Percentiles rank a stretch among this genome's conserved stretches.
These are phyloP conservation scores for Dryobotodes eremita DNA, from an alignment of 2,888 invertebrate species.

Conservation along the genomic window DNA sequence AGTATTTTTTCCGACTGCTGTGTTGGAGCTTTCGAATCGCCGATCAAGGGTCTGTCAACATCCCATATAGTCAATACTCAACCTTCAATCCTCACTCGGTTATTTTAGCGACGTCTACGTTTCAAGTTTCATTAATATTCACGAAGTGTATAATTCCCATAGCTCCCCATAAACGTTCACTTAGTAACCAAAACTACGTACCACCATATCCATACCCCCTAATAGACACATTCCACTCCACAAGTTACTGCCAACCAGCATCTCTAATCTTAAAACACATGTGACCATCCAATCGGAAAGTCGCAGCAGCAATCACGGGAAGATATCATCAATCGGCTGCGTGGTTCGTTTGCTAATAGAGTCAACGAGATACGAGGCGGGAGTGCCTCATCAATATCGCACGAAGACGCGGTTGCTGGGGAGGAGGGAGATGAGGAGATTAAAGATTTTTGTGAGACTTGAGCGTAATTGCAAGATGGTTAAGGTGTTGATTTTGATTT, in stretches of 20 bases:
- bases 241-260: slow-evolving; percentile 22
- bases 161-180: background rate
- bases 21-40: background rate
- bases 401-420: slow-evolving; percentile 37
- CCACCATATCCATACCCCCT: background rate
- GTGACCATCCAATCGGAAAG: slow-evolving; percentile 65
- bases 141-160: slow-evolving; percentile 3
- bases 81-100: background rate
- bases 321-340: slow-evolving; percentile 70
- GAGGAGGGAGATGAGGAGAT: slow-evolving; percentile 31
- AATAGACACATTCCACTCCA: slow-evolving; percentile 21
- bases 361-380: slow-evolving; percentile 62
- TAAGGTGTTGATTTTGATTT: slow-evolving; percentile 36
- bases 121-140: slow-evolving; percentile 23
- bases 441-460: slow-evolving; percentile 44
- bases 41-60: background rate
- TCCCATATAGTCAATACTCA: background rate
- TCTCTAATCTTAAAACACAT: slow-evolving; percentile 66
- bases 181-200: slow-evolving; percentile 11
- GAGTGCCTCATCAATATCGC: slow-evolving; percentile 63
- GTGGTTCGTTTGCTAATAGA: slow-evolving; percentile 76
- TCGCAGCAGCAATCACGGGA: slow-evolving; percentile 66
- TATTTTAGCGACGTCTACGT: background rate
- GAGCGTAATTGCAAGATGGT: slow-evolving; percentile 31
- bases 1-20: too few species aligned